Conservation (phyloP, 2,797 vertebrate genomes). For the Denticeps clupeoides region DNA sequence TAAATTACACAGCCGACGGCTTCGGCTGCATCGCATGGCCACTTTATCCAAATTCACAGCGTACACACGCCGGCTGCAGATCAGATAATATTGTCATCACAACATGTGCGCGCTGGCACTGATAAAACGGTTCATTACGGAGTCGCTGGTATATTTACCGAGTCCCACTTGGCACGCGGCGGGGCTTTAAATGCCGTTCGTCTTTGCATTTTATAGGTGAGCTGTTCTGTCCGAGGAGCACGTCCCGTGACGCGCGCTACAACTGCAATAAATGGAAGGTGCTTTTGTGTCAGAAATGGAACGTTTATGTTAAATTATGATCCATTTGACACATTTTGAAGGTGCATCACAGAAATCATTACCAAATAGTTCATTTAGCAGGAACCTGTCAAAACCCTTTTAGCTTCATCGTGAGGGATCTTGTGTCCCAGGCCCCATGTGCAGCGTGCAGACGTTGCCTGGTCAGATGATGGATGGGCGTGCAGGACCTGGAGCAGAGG, state of each 20-base stretch:
- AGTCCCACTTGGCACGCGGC: background rate
- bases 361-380: too few relatives aligned
- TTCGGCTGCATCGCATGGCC: background rate
- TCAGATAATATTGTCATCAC: background rate
- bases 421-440: conserved; percentile 5
- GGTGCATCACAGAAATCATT: too few relatives aligned
- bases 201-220: too few relatives aligned
- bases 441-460: conserved; percentile 5
- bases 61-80: background rate
- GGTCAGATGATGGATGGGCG: conserved; percentile 18
- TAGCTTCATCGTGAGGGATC: too few relatives aligned
- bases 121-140: conserved; percentile 2
- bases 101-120: background rate
- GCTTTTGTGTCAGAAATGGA: too few relatives aligned
- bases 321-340: too few relatives aligned
- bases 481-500: conserved; percentile 10
- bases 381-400: too few relatives aligned
- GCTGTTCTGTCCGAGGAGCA: too few relatives aligned
- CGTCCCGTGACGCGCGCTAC: too few relatives aligned
- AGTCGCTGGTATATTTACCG: background rate
- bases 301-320: too few relatives aligned
- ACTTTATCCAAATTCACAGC: background rate
- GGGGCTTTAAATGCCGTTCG: too few relatives aligned
- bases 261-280: too few relatives aligned
- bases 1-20: background rate